Percentiles rank a stretch among this genome's conserved stretches.
Evolutionary conservation across 2,888 invertebrate genomes (phyloP).

Genomic region (Diaphora mendica): DNA sequence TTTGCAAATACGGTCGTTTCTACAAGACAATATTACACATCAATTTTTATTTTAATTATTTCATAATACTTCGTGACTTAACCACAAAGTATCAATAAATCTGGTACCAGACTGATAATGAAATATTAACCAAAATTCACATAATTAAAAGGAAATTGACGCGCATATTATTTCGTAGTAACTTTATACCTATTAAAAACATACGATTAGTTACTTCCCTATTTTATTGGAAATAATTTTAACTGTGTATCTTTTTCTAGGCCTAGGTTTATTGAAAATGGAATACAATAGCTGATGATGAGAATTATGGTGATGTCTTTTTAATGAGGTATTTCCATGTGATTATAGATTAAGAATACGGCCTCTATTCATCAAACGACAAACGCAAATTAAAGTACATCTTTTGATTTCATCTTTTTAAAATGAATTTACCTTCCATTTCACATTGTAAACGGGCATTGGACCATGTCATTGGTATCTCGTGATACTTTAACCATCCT

Average conservation of each 20-base stretch:
- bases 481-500: constrained; percentile 15
- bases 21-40: neutral
- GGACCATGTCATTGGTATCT: constrained; percentile 6
- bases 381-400: neutral
- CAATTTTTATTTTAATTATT: neutral
- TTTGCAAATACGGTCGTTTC: neutral
- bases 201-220: neutral
- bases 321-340: no score
- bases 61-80: neutral
- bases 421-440: neutral
- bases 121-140: neutral
- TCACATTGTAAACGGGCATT: constrained; percentile 7
- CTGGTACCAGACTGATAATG: neutral
- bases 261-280: no score
- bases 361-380: no score
- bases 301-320: no score
- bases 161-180: neutral
- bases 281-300: no score
- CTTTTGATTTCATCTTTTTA: no score
- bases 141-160: neutral
- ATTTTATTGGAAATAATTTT: no score
- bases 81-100: neutral
- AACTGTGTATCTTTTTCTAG: no score
- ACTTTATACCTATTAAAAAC: neutral
- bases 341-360: no score